Evolutionary conservation across 2,113 vertebrate genomes (phyloP), one percentile per base, ranked within the genome.

Genomic region (Pampusana beccarii): DNA sequence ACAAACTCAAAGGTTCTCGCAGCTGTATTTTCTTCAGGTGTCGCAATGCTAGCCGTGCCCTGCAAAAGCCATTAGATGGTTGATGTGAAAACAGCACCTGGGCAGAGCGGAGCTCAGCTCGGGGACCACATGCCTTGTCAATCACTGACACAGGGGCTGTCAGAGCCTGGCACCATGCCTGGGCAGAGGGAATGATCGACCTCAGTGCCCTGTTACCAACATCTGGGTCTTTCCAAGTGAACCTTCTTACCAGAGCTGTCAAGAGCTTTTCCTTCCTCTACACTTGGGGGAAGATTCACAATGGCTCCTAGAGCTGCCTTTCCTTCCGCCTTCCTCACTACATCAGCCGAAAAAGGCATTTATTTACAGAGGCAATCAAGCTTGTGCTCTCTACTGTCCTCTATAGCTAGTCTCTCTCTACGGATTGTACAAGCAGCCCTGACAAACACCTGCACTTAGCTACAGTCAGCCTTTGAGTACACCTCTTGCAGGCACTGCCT

Each of bases 381-480:
- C 31, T 60, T 21, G 20, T 67, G 53, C 62, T 71, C 66, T 60
- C 18, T 61, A 33, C 36, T 71, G 29, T 56, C 14, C 53, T 83
- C 38, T 33, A 46, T 17, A 46, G 44, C 44, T 46, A 46, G 28
- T 29, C 54, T 36, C n/a, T 64, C 60, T 46, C 26, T 20, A 42
- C 25, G 0, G 0, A 28, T 4, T 44, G 42, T 13, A 51, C 6
- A 36, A 48, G 33, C 8, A 66, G 18, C 57, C 38, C 14, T 3
- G 3, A 36, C 18, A 17, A 83, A 46, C 26, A 86, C 50, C 70
- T 71, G 54, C 31, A 8, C 64, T 72, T 58, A 24, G 16, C 8
- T 61, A 2, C 5, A 62, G 34, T 33, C 50, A 53, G 38, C 29
- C 40, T 84, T 69, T 5, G 2, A 26, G 48, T 3, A 3, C 5